These are phyloP conservation scores for Catajapyx aquilonaris DNA, from an alignment of 1,140 invertebrate species.

Conservation along the genomic window DNA sequence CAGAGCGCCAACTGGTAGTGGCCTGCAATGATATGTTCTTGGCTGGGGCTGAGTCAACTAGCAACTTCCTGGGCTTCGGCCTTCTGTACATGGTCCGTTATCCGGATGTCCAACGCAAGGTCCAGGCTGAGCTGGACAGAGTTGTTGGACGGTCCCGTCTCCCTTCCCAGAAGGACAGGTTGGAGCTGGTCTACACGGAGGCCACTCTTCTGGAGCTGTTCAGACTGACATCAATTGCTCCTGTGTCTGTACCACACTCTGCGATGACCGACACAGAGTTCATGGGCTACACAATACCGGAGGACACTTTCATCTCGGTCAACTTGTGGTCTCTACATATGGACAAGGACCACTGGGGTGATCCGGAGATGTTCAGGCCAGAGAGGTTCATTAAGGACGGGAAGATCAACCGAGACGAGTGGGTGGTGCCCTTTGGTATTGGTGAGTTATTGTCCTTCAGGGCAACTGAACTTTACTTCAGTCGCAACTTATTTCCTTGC, in stretches of 20 bases:
- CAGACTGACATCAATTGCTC: background rate
- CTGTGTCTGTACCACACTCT: background rate
- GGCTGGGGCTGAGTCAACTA: constrained; percentile 26
- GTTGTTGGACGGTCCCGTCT: constrained; percentile 21
- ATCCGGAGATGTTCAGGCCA: constrained; percentile 19
- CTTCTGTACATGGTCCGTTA: constrained; percentile 25
- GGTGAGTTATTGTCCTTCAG: no score
- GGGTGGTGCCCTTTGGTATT: no score
- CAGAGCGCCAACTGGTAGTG: constrained; percentile 13
- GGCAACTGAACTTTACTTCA: no score
- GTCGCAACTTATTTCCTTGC: no score
- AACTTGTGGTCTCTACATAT: constrained; percentile 15
- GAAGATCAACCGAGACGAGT: no score
- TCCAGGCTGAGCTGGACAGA: constrained; percentile 26
- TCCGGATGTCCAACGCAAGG: constrained; percentile 24
- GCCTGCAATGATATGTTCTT: constrained; percentile 13
- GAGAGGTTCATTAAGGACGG: constrained; percentile 18
- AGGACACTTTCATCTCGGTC: constrained; percentile 10
- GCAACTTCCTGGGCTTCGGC: constrained; percentile 25
- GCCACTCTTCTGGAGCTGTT: background rate
- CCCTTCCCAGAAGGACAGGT: constrained; percentile 22
- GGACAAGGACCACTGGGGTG: constrained; percentile 17
- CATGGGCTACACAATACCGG: constrained; percentile 3
- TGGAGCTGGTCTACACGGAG: constrained; percentile 11
- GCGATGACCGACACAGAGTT: background rate